Evolutionary conservation across 2,797 vertebrate genomes (phyloP).

Genomic region (Trachurus trachurus): DNA sequence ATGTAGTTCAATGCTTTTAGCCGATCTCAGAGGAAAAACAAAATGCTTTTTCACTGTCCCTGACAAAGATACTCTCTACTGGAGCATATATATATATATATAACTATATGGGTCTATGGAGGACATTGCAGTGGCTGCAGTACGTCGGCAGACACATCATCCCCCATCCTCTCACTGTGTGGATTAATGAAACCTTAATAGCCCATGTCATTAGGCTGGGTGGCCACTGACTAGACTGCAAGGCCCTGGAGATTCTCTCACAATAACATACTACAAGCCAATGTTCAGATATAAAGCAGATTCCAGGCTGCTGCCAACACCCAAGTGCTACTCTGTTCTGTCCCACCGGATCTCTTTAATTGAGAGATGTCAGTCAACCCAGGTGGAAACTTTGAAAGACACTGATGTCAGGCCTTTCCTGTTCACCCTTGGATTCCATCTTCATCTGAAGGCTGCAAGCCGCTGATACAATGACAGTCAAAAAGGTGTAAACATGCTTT

Average conservation of each 20-base stretch:
- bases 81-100: slow-evolving; percentile 25
- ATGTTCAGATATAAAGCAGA: slow-evolving; percentile 33
- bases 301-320: slow-evolving; percentile 11
- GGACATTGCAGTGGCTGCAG: slow-evolving; percentile 58
- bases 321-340: slow-evolving; percentile 14
- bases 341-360: slow-evolving; percentile 18
- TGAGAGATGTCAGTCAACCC: slow-evolving; percentile 25
- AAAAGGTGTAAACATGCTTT: slow-evolving; percentile 60
- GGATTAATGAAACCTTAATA: slow-evolving; percentile 77
- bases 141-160: slow-evolving; percentile 34
- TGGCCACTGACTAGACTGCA: slow-evolving; percentile 61
- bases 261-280: slow-evolving; percentile 36
- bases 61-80: slow-evolving; percentile 20
- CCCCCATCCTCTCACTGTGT: slow-evolving; percentile 50
- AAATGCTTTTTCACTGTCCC: slow-evolving; percentile 20
- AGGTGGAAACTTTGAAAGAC: slow-evolving; percentile 18
- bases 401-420: slow-evolving; percentile 8
- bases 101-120: slow-evolving; percentile 32
- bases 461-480: slow-evolving; percentile 16
- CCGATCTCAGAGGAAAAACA: slow-evolving; percentile 11
- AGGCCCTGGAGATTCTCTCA: slow-evolving; percentile 44
- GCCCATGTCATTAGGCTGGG: slow-evolving; percentile 63
- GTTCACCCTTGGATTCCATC: slow-evolving; percentile 25
- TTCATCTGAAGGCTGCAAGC: slow-evolving; percentile 5
- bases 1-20: slow-evolving; percentile 13